Base-by-base conservation (phyloP, 2,797 vertebrate genomes). In the Selene dorsalis region DNA sequence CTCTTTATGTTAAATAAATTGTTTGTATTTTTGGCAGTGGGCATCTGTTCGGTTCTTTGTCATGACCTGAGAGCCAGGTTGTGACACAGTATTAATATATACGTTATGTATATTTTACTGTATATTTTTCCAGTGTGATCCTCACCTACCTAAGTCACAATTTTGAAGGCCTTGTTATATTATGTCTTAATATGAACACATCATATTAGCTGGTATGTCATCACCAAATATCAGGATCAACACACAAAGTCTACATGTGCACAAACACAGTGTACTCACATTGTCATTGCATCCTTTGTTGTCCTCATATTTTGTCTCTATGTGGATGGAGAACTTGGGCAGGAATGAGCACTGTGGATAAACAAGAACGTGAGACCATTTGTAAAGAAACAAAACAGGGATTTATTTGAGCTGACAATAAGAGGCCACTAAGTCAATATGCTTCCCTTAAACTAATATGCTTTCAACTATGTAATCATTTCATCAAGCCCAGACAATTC, bases 321-420 rank as follows among this genome's bases (percentile, higher is more conserved):
- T 98, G 57, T 98, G 97, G 90, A 98, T 98, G 94, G 96, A 98
- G 93, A 98, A 98, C 91, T 98, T 98, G 67, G 97, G 97, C 92
- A 98, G 94, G 92, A 98, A 98, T 2, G 97, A 98, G 70, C 97
- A 98, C 97, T 98, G 92, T 26, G 92, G 93, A 67, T 58, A 43
- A 35, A 35, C 8, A 35, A 35, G 6, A 35, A 35, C 32, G 28
- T 20, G 0, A 53, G 41, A 57, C 4, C 65, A 2, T 17, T 78
- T 80, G 62, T 38, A 80, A 48, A 87, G 45, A 60, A 41, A 20
- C n/a, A 14, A 18, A 17, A 47, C 6, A 47, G 1, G 17, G 14
- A 17, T 53, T 26, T 17, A 24, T 26, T 11, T 58, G 6, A 45
- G 30, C 32, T 71, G 30, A 45, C 22, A 58, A 24, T 1, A 58